Base-by-base conservation (phyloP, 2,113 vertebrate genomes). In the Heloderma charlesbogerti region DNA sequence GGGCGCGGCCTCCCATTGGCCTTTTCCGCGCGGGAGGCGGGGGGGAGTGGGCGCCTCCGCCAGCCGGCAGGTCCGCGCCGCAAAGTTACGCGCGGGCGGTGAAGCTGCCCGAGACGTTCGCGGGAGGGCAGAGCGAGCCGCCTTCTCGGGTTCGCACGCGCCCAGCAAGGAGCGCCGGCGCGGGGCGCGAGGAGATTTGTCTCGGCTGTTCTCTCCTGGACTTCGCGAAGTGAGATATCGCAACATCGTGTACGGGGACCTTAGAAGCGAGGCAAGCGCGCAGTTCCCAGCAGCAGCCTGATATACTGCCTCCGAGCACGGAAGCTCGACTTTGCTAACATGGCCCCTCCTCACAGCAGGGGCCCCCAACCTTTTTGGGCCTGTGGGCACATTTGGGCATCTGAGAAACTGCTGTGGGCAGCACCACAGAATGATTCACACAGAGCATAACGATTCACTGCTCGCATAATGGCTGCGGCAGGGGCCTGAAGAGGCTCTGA, bases 1-100 rank as follows among this genome's bases (percentile, higher is more conserved):
- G 93, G 25, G 3, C 8, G 2, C n/a, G 10, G 37, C 57, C 37
- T 34, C 89, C 89, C 94, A 96, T 96, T 95, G 96, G 72, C 40
- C 34, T 15, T 10, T 27, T 3, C 37, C 5, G 16, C 18, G 40
- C 15, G 51, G 4, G 15, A 15, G n/a, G 31, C 37, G 6, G 20
- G 37, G 66, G 22, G 43, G 40, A 8, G n/a, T 2, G 3, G 75
- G 31, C 22, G 9, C 6, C 69, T 43, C 69, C 71, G 27, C 79
- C 37, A 71, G 66, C 37, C 60, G 89, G 13, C 13, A 34, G 82
- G 25, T 8, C 82, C 31, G 5, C 22, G 57, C 34, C 25, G 72
- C 12, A 77, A 84, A 84, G 72, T 78, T 84, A 51, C 31, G 51
- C 57, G 3, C 40, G 67, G 31, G 27, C 16, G 8, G 2, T 7